Base-by-base conservation (phyloP, 2,113 vertebrate species). In the Hemichromis elongatus region DNA sequence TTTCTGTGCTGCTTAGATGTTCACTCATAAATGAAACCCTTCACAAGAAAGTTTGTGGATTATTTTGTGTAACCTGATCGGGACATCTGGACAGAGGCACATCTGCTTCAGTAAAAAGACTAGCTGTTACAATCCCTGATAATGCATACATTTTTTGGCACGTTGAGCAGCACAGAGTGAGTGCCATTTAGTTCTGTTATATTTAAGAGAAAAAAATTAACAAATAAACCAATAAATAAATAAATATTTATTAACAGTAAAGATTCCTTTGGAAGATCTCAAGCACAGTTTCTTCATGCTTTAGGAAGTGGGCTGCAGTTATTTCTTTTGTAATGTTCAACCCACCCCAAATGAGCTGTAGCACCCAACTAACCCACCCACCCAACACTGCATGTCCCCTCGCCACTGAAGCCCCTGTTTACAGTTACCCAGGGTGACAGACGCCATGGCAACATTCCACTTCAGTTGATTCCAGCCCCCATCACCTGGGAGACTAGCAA, bases 401-500 rank as follows among this genome's bases (percentile, higher is more conserved):
- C 84, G 50, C 79, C 70, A 89, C 82, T 91, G 77, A 89, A 88
- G 87, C 90, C 80, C 84, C 92, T 96, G 96, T 97, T 97, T 96
- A 96, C 93, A 70, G 92, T 97, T 82, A 85, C 96, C 94, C 94
- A 7, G 92, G 93, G 97, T 93, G 94, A 97, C 96, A 42, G 88
- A 87, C 47, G 14, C 93, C 94, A 95, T 94, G 88, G 90, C 89
- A 94, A 96, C 94, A 89, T 35, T 77, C 91, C 89, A 94, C 95
- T 96, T 91, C 85, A 94, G 84, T 89, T 93, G 92, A 94, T 95
- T 95, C 90, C 91, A 94, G 79, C 77, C 90, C 90, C 82, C 63
- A 95, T 97, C 93, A 86, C 96, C 95, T 94, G 90, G 96, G 96
- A 92, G 86, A 97, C 95, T 8, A 52, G 79, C 70, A 88, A 87